A percentile compares a stretch with the other conserved stretches of the same genome.
Conservation (phyloP, 2,888 invertebrate genomes). For the Conchocele bisecta region DNA sequence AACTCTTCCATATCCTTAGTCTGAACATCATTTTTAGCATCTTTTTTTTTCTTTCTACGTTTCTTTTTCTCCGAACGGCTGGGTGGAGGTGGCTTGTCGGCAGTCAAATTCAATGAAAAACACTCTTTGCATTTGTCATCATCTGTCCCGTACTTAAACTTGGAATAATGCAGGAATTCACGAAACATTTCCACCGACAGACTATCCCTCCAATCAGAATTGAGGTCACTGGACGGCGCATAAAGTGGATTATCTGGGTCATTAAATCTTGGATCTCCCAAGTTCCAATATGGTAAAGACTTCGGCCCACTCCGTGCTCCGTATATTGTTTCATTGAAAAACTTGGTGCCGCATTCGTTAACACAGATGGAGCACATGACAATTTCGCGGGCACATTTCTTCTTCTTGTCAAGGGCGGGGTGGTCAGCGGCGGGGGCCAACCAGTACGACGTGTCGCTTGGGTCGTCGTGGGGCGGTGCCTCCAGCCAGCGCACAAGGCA, state of each 20-base stretch:
- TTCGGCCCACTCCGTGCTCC: constrained; percentile 57
- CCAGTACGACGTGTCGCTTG: constrained; percentile 69
- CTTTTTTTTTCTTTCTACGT: not conserved
- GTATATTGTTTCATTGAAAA: constrained; percentile 61
- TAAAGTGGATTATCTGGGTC: constrained; percentile 69
- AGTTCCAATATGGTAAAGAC: constrained; percentile 63
- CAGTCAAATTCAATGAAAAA: not conserved
- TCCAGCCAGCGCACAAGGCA: constrained; percentile 71
- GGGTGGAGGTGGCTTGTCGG: not conserved
- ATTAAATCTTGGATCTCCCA: constrained; percentile 70
- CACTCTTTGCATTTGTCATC: constrained; percentile 59
- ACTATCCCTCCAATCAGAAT: constrained; percentile 63
- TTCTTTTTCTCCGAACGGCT: not conserved
- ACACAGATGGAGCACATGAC: constrained; percentile 61
- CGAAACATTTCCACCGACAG: constrained; percentile 57
- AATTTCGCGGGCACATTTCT: constrained; percentile 28
- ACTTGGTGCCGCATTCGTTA: constrained; percentile 60
- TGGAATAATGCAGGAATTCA: constrained; percentile 63
- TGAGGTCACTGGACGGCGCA: constrained; percentile 50
- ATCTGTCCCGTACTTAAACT: constrained; percentile 48
- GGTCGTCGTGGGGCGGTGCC: constrained; percentile 56
- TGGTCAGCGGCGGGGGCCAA: constrained; percentile 42
- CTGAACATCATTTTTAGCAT: not conserved
- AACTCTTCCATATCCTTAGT: not conserved
- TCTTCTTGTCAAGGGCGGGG: too few relatives aligned